phyloP scores from a whole-genome alignment of 2,888 invertebrate species.

The Fragum sueziense region DNA sequence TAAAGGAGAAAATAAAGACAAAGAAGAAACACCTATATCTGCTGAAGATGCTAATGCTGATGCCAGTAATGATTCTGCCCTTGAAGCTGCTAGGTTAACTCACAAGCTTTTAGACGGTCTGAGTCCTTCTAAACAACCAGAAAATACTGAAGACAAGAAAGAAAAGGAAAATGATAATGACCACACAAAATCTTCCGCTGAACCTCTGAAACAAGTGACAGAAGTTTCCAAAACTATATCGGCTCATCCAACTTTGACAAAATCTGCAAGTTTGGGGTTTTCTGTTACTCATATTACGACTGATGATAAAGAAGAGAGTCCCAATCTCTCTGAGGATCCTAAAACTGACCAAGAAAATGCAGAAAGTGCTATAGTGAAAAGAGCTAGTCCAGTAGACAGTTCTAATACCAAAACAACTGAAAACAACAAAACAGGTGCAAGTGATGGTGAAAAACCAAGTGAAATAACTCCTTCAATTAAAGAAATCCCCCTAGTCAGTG shows the following conservation, averaged over 20 bases:
- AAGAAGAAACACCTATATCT: neutral
- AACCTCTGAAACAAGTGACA: neutral
- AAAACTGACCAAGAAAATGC: neutral
- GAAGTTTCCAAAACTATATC: neutral
- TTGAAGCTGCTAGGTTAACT: constrained; percentile 46
- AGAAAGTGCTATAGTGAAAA: neutral
- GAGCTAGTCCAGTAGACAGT: neutral
- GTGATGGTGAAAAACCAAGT: neutral
- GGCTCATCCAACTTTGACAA: neutral
- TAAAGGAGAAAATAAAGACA: neutral
- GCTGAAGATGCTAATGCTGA: neutral
- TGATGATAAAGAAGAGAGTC: neutral
- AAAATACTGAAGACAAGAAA: neutral
- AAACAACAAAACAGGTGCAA: neutral
- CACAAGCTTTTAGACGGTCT: constrained; percentile 45
- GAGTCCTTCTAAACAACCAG: constrained; percentile 41
- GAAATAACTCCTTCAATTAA: neutral
- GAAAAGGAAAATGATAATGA: neutral
- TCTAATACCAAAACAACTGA: neutral
- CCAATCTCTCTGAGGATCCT: too few relatives aligned
- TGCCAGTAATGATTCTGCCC: constrained; percentile 26
- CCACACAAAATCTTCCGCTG: neutral
- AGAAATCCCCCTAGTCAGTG: neutral
- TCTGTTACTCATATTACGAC: neutral
- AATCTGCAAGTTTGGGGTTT: constrained; percentile 21